Percentiles rank a stretch among this genome's conserved stretches.
Conservation (phyloP, 2,888 invertebrate species). For the Marronus borbonicus region DNA sequence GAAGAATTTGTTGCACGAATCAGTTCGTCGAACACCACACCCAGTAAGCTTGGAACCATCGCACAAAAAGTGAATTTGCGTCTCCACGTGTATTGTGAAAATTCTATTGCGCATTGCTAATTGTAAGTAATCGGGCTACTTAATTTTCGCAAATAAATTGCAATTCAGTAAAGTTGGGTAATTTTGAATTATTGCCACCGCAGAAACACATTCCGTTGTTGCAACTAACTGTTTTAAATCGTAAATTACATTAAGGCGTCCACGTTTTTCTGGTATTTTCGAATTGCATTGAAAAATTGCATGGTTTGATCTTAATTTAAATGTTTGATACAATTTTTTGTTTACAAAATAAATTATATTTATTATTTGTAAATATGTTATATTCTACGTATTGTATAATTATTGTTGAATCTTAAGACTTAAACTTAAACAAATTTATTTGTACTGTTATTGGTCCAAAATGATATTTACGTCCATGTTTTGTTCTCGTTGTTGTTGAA, state of each 20-base stretch:
- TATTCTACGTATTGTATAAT: too few species aligned
- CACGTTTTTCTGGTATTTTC: background rate
- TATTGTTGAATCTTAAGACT: too few species aligned
- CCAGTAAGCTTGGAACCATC: background rate
- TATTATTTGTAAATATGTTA: too few species aligned
- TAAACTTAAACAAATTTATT: too few species aligned
- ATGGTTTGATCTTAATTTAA: too few species aligned
- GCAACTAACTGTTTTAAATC: background rate
- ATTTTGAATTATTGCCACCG: background rate
- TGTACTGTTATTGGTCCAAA: too few species aligned
- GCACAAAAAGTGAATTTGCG: background rate
- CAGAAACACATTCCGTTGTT: background rate
- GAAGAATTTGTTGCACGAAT: background rate
- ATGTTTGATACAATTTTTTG: too few species aligned
- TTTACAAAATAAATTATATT: too few species aligned
- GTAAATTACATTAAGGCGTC: too few species aligned
- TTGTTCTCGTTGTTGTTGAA: too few species aligned
- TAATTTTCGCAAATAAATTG: constrained; percentile 1
- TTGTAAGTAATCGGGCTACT: background rate
- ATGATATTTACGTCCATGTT: too few species aligned
- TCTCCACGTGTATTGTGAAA: background rate
- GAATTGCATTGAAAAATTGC: too few species aligned
- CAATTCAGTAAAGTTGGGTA: background rate
- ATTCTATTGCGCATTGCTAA: background rate
- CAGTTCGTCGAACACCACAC: background rate